Base-by-base conservation (phyloP, 92 coral and sea anemone genomes). In the Parazoanthus atlanticus region DNA sequence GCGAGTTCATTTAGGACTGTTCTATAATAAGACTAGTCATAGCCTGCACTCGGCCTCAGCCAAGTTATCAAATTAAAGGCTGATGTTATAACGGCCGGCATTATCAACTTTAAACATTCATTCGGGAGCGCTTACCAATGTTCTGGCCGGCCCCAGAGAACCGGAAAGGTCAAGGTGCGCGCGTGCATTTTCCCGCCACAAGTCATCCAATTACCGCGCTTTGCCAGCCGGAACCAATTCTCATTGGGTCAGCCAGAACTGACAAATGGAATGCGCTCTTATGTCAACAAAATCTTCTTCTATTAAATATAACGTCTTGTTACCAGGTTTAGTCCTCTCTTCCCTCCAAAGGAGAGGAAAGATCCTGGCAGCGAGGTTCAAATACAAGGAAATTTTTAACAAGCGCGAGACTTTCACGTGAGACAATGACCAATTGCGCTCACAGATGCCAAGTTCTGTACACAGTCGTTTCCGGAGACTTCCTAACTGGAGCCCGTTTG, bases 361-460 rank as follows among this genome's bases (percentile, higher is more conserved):
- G 69, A 25, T 61, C 69, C 28, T 61, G 69, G 69, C n/a, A 23
- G 26, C 8, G 15, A 61, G 0, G 28, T 61, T 61, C 16, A 61
- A 61, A 25, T 23, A 19, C 26, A 25, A 61, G 28, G 28, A 19
- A 19, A 61, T 21, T 21, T 17, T 6, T 6, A 61, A 61, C 1
- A 52, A 52, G 19, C 58, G 12, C 10, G 21, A n/a, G 11, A 13
- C 1, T 3, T 56, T 61, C 26, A 61, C 69, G 28, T 61, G 69
- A 61, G n/a, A 61, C 5, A 61, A 61, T 56, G 28, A 61, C 26
- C 26, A 21, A 25, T 0, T 19, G 25, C 26, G 34, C 61, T 65
- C 88, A 96, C 43, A 96, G 89, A 76, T 93, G 98, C 96, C 96
- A 96, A 21, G 99, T 89, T 85, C 94, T 95, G 81, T 96, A 96